Percentiles rank a stretch among this genome's conserved stretches.
Evolutionary conservation across 1,140 invertebrate genomes (phyloP).

Genomic region (Nebria ingens): DNA sequence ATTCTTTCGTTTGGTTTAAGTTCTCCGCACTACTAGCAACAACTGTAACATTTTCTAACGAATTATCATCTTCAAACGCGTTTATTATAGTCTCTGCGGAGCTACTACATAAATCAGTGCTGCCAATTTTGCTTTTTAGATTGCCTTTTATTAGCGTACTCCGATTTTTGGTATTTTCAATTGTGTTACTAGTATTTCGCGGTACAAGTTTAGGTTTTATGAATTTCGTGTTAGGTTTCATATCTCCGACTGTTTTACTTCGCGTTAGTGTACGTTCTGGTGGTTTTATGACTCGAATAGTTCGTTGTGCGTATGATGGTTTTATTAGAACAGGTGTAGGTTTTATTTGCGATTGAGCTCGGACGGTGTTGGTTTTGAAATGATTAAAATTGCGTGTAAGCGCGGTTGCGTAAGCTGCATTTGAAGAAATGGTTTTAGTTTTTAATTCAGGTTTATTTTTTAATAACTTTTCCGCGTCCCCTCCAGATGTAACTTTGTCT

Average conservation of each 20-base stretch:
- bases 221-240: constrained; percentile 25
- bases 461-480: constrained; percentile 17
- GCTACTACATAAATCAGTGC: constrained; percentile 23
- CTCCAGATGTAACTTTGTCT: constrained; percentile 23
- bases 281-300: constrained; percentile 26
- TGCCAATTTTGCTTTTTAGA: not conserved
- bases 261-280: constrained; percentile 28
- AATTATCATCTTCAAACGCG: constrained; percentile 35
- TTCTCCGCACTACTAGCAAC: constrained; percentile 46
- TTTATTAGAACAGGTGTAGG: constrained; percentile 18
- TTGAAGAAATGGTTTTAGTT: constrained; percentile 17
- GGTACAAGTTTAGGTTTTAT: not conserved
- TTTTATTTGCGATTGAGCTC: constrained; percentile 35
- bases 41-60: constrained; percentile 40
- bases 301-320: constrained; percentile 21
- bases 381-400: constrained; percentile 31
- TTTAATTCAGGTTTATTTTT: constrained; percentile 19
- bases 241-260: constrained; percentile 47
- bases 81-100: constrained; percentile 43
- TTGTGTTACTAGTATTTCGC: too few relatives aligned
- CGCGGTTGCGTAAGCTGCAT: constrained; percentile 38
- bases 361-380: constrained; percentile 36
- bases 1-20: constrained; percentile 38
- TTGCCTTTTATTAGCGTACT: constrained; percentile 5
- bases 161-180: constrained; percentile 14